Conservation (phyloP, 2,113 vertebrate genomes). For the Lipotes vexillifer region DNA sequence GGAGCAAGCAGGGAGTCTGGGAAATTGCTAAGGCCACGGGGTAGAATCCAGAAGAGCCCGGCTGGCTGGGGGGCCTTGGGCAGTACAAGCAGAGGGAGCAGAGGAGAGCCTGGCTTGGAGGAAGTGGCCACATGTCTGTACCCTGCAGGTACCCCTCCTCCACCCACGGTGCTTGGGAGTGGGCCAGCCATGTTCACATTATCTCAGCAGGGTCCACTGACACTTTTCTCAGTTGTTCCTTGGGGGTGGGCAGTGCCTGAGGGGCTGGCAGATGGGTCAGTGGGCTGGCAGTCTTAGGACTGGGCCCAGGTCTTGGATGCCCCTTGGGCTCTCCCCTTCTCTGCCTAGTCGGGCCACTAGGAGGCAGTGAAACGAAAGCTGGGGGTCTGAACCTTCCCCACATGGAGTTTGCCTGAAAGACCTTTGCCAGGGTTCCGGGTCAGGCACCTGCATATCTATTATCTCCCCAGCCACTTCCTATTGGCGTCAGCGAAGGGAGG, state of each 20-base stretch:
- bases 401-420: neutral
- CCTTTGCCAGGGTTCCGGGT: neutral
- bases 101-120: neutral
- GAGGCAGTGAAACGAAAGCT: neutral
- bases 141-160: neutral
- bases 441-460: neutral
- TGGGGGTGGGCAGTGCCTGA: neutral
- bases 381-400: neutral
- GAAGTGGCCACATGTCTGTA: neutral
- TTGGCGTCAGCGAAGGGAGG: neutral
- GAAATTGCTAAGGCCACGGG: neutral
- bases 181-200: neutral
- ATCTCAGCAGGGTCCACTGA: neutral
- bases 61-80: neutral
- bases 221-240: neutral
- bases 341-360: neutral
- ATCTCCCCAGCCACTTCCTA: neutral
- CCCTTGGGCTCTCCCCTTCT: neutral
- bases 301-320: neutral
- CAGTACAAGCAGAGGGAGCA: neutral
- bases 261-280: neutral
- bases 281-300: neutral
- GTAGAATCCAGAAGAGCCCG: neutral
- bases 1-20: neutral
- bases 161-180: neutral